Conservation (phyloP, 2,888 invertebrate species). For the Prionchulus punctatus region DNA sequence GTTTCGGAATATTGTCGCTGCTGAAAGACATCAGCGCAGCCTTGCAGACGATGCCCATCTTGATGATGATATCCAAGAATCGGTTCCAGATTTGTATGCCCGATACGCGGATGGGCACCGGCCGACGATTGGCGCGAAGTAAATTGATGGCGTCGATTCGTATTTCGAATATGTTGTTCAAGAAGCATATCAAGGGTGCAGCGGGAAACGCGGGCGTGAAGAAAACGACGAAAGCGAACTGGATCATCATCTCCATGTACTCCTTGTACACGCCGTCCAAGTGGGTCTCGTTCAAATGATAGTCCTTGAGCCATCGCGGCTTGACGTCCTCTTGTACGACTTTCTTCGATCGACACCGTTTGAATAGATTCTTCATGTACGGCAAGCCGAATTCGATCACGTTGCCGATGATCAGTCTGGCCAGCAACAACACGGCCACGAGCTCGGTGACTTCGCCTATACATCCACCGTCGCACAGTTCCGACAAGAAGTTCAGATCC, state of each 20-base stretch:
- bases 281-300: not conserved
- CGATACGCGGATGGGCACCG: constrained; percentile 36
- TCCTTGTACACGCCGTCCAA: constrained; percentile 51
- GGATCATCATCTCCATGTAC: constrained; percentile 87
- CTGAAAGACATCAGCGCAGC: constrained; percentile 92
- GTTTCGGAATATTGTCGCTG: constrained; percentile 79
- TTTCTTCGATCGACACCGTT: not conserved
- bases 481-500: not conserved
- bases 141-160: constrained; percentile 74
- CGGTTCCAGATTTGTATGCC: constrained; percentile 25
- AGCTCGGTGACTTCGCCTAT: constrained; percentile 4
- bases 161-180: constrained; percentile 87
- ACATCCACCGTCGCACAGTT: constrained; percentile 4
- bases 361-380: not conserved
- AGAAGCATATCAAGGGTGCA: constrained; percentile 56
- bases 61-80: constrained; percentile 74
- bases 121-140: constrained; percentile 46
- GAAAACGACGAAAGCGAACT: constrained; percentile 89
- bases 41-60: constrained; percentile 76
- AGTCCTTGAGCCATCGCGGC: not conserved
- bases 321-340: not conserved
- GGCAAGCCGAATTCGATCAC: not conserved
- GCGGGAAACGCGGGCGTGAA: constrained; percentile 52
- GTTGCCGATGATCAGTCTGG: not conserved
- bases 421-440: not conserved